Evolutionary conservation across 2,113 vertebrate genomes (phyloP), one percentile per base, ranked within the genome.

Genomic region (Rana temporaria): DNA sequence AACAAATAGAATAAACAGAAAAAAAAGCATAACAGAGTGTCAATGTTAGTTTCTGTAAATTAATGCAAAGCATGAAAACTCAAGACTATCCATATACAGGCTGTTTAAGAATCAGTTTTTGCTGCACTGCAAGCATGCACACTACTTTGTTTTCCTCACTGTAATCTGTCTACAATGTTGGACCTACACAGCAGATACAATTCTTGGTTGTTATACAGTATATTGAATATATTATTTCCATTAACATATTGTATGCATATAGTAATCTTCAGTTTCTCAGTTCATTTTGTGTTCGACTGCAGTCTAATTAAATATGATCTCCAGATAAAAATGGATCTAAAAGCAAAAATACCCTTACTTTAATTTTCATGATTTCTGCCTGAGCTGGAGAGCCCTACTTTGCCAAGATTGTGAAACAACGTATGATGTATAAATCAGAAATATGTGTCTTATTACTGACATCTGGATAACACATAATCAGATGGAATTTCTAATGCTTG

Each of bases 401-500:
- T 63, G 63, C 32, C 15, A 68, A 59, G 32, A 57, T 34, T 67
- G 30, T 48, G 62, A 73, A 82, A 75, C 62, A 66, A 73, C 60
- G 62, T 19, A 66, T 42, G 6, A 7, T 57, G 52, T 52, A 74
- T 81, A 66, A 65, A 65, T 34, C 14, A 66, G 52, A 75, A 75
- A 82, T 75, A 53, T 18, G 26, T 65, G 62, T 48, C 68, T 75
- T 26, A 67, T 82, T 67, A 48, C 19, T 52, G 69, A 82, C 80
- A 82, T 82, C 80, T 82, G 80, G 80, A 74, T 67, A 82, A 82
- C 71, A 82, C 71, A 82, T 67, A 75, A 75, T 59, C 52, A 67
- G 32, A 74, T 57, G 24, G 79, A 57, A 82, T 75, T 48, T 34
- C 52, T 64, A 34, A 74, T 75, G 20, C 52, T 75, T 22, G 64